phyloP scores from a whole-genome alignment of 2,797 vertebrate genomes.

The Graptemys geographica region DNA sequence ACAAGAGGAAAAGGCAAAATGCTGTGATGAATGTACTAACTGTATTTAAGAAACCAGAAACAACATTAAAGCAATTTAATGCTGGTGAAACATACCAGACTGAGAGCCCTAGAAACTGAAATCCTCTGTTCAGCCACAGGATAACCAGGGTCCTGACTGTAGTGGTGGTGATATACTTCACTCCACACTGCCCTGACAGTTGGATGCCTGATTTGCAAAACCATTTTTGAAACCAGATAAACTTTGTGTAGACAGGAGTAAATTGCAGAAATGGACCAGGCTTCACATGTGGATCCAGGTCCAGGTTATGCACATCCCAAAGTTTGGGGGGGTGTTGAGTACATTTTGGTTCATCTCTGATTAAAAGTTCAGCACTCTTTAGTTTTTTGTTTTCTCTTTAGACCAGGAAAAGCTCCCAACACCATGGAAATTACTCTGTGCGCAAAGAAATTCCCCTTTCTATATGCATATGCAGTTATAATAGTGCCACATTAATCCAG shows the following conservation, averaged over 20 bases:
- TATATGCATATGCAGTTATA: background rate
- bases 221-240: background rate
- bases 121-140: background rate
- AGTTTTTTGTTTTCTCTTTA: background rate
- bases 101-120: background rate
- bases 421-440: background rate
- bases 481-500: background rate
- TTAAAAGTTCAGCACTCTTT: background rate
- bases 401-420: background rate
- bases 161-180: background rate
- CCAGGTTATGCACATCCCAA: background rate
- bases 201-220: background rate
- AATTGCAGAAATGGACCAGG: background rate
- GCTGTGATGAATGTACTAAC: slow-evolving; percentile 67
- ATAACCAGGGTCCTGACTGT: background rate
- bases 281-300: background rate
- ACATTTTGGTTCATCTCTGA: background rate
- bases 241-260: background rate
- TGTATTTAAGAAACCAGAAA: slow-evolving; percentile 67
- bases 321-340: background rate
- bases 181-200: background rate
- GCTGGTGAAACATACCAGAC: slow-evolving; percentile 38
- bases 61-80: slow-evolving; percentile 61
- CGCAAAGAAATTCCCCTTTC: background rate
- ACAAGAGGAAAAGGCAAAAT: slow-evolving; percentile 64